phyloP scores from a whole-genome alignment of 1,140 invertebrate genomes.

The Cydia strobilella region DNA sequence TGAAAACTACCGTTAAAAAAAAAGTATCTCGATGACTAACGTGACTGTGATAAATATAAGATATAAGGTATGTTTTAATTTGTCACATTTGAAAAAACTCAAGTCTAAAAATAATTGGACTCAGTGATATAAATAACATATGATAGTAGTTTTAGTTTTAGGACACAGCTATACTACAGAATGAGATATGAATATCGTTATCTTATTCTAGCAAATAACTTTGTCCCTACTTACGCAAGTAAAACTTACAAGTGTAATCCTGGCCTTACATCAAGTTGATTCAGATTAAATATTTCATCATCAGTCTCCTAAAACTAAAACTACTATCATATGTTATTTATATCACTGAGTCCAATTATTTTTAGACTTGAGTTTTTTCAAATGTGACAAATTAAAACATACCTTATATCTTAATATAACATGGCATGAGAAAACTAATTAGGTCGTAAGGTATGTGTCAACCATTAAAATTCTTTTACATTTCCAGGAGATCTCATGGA shows the following conservation, averaged over 20 bases:
- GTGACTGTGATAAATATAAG: background rate
- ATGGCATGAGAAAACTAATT: no score
- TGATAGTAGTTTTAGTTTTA: no score
- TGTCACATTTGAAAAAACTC: background rate
- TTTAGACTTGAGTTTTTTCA: background rate
- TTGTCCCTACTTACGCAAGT: no score
- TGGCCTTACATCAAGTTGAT: no score
- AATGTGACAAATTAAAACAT: constrained; percentile 9
- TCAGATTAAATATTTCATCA: no score
- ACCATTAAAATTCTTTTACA: background rate
- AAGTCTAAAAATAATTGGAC: constrained; percentile 39
- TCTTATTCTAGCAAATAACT: no score
- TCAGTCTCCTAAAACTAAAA: no score
- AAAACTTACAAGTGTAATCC: no score
- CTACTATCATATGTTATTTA: background rate
- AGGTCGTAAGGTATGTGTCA: no score
- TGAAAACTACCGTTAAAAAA: background rate
- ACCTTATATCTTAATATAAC: no score
- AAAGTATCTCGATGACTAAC: constrained; percentile 15
- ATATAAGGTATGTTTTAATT: constrained; percentile 1
- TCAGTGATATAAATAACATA: constrained; percentile 33
- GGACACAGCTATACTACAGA: no score
- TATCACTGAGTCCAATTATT: constrained; percentile 43
- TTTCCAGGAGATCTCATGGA: constrained; percentile 94
- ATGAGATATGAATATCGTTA: no score